These are phyloP conservation scores for Ormia ochracea DNA, from an alignment of 2,888 invertebrate species.

Conservation along the genomic window DNA sequence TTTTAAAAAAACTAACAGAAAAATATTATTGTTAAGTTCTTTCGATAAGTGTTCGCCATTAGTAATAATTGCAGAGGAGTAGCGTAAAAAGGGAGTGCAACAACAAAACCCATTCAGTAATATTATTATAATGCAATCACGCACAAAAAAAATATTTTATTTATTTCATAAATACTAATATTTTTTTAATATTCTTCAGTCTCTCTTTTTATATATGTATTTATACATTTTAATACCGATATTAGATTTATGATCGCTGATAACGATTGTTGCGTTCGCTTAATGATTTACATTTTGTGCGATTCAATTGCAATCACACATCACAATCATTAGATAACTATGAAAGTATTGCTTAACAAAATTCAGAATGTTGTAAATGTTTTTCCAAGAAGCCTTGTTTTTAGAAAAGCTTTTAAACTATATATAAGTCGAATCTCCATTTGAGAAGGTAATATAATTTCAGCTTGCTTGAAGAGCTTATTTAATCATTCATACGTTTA, in stretches of 20 bases:
- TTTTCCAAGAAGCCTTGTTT: neutral
- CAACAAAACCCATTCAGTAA: neutral
- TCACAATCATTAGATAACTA: neutral
- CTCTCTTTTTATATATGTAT: conserved; percentile 7
- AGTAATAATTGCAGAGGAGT: conserved; percentile 23
- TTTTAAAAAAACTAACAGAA: conserved; percentile 32
- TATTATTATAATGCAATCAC: neutral
- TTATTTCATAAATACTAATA: neutral
- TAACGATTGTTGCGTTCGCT: conserved; percentile 37
- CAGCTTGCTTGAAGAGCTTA: no score
- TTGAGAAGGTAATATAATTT: no score
- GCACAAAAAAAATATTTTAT: neutral
- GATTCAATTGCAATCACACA: neutral
- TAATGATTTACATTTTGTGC: neutral
- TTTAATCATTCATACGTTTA: no score
- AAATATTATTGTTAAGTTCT: conserved; percentile 18
- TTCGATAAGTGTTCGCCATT: neutral
- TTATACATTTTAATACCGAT: conserved; percentile 39
- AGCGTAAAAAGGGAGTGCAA: neutral
- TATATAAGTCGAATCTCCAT: no score
- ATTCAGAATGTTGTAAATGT: neutral
- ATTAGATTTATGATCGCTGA: conserved; percentile 52
- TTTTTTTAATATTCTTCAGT: no score
- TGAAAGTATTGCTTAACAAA: neutral
- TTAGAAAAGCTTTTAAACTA: neutral